A percentile compares a stretch with the other conserved stretches of the same genome.
Evolutionary conservation across 1,140 invertebrate species (phyloP).

Genomic region (Drosophila carrolli): DNA sequence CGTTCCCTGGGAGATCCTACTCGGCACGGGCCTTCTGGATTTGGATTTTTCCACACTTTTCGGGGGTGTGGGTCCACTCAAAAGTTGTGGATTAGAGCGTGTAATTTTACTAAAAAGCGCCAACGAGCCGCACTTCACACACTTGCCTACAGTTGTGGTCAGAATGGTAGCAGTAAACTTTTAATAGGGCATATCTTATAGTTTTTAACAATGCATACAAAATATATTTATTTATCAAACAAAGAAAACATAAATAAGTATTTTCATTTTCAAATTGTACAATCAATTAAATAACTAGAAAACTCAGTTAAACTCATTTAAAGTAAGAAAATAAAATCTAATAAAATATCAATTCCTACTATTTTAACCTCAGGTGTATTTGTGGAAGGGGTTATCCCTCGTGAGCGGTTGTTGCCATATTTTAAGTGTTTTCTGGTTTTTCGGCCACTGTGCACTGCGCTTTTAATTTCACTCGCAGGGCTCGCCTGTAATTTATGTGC

Average conservation of each 20-base stretch:
- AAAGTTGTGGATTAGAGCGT: constrained; percentile 80
- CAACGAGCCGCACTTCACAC: constrained; percentile 54
- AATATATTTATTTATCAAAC: no score
- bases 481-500: constrained; percentile 74
- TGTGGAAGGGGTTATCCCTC: constrained; percentile 3
- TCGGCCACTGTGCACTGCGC: constrained; percentile 59
- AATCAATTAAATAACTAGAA: no score
- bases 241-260: no score
- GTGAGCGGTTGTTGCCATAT: constrained; percentile 52
- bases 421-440: constrained; percentile 67
- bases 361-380: background rate
- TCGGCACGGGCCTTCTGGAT: constrained; percentile 18
- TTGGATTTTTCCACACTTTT: constrained; percentile 28
- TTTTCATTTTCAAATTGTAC: no score
- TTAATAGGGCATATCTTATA: no score
- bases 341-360: background rate
- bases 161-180: background rate
- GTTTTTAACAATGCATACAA: no score
- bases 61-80: constrained; percentile 45
- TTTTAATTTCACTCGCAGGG: constrained; percentile 64
- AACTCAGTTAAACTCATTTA: no score
- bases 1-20: constrained; percentile 28
- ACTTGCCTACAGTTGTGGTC: background rate
- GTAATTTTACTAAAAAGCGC: constrained; percentile 74
- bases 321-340: no score